Conservation (phyloP, 2,113 vertebrate species). For the Fukomys damarensis region DNA sequence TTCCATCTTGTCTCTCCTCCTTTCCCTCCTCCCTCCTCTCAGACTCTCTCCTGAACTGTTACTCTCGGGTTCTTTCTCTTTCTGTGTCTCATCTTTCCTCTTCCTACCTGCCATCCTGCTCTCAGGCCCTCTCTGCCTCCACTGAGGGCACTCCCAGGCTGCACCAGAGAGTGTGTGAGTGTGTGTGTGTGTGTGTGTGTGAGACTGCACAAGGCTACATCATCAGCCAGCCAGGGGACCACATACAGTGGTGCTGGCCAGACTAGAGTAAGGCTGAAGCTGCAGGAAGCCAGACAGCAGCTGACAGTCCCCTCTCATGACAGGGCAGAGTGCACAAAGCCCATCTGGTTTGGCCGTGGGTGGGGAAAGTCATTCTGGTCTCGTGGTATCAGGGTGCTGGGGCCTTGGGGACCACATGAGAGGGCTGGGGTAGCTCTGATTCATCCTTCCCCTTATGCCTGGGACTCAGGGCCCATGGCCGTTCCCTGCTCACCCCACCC, state of each 20-base stretch:
- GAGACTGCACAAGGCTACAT: not conserved
- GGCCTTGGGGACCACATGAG: slow-evolving; percentile 51
- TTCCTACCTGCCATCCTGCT: not conserved
- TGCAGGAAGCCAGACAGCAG: not conserved
- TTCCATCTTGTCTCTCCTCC: not conserved
- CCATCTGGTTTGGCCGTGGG: not conserved
- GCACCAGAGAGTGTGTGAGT: no score
- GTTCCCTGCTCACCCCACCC: not conserved
- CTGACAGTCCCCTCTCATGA: not conserved
- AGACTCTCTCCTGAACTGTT: not conserved
- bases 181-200: no score
- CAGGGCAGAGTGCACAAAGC: fast-evolving
- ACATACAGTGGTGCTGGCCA: not conserved
- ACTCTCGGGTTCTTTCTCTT: not conserved
- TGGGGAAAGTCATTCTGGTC: slow-evolving; percentile 54
- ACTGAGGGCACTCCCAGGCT: not conserved
- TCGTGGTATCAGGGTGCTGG: slow-evolving; percentile 40
- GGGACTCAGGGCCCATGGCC: slow-evolving; percentile 26
- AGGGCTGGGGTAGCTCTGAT: slow-evolving; percentile 68
- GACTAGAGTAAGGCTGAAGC: not conserved
- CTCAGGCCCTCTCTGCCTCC: not conserved
- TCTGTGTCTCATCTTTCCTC: not conserved
- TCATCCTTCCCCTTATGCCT: slow-evolving; percentile 33
- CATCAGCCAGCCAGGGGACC: not conserved
- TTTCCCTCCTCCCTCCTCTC: not conserved